Percentiles rank a stretch among this genome's conserved stretches.
phyloP scores from a whole-genome alignment of 92 coral and sea anemone genomes.

The Isaurus tuberculatus region DNA sequence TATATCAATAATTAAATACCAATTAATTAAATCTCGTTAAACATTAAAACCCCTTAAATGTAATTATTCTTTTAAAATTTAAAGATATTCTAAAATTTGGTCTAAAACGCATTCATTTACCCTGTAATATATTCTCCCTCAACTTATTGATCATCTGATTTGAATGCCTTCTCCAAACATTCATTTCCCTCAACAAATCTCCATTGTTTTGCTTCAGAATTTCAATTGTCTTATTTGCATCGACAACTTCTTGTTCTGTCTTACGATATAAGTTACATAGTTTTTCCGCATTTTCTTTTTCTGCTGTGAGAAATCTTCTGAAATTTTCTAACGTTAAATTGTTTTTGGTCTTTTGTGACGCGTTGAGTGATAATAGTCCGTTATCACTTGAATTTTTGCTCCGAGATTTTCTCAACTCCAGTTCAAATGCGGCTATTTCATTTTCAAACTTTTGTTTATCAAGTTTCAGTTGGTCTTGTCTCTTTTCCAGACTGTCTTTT shows the following conservation, averaged over 20 bases:
- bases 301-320: constrained; percentile 21
- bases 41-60: background rate
- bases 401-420: constrained; percentile 15
- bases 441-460: constrained; percentile 37
- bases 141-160: constrained; percentile 19
- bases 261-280: background rate
- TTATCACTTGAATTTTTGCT: background rate
- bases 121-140: constrained; percentile 35
- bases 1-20: background rate
- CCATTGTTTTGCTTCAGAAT: constrained; percentile 10
- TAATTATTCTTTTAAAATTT: background rate
- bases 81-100: background rate
- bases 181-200: constrained; percentile 30
- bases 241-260: constrained; percentile 15
- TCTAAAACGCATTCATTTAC: constrained; percentile 1
- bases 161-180: background rate
- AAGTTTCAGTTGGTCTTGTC: background rate
- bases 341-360: background rate
- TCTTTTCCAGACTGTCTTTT: constrained; percentile 9
- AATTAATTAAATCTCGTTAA: background rate
- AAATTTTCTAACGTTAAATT: constrained; percentile 28
- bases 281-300: constrained; percentile 8
- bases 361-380: background rate
- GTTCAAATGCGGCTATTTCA: constrained; percentile 27
- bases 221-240: constrained; percentile 24